Percentiles rank a stretch among this genome's conserved stretches.
phyloP scores from a whole-genome alignment of 2,888 invertebrate genomes.

The Ypsolopha sequella region DNA sequence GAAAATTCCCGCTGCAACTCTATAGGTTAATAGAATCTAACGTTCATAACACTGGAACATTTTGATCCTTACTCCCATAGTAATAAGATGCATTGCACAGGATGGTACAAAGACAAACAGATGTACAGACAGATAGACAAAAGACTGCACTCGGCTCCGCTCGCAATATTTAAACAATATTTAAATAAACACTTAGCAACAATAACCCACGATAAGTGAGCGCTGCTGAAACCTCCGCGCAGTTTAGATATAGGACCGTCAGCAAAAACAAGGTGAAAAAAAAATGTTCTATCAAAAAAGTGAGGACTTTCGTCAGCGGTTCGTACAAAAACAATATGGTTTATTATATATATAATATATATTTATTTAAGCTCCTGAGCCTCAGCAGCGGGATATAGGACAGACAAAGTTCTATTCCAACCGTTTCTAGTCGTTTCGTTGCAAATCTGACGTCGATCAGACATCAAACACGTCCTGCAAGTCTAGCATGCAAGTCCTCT shows the following conservation, averaged over 20 bases:
- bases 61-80: too few relatives aligned
- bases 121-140: slow-evolving; percentile 20
- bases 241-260: slow-evolving; percentile 11
- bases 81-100: too few relatives aligned
- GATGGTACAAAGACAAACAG: slow-evolving; percentile 3
- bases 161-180: slow-evolving; percentile 16
- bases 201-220: slow-evolving; percentile 47
- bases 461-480: too few relatives aligned
- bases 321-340: neutral
- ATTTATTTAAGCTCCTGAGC: neutral
- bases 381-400: neutral
- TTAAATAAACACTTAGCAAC: slow-evolving; percentile 59
- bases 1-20: too few relatives aligned
- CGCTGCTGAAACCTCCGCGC: slow-evolving; percentile 25
- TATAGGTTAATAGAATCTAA: too few relatives aligned
- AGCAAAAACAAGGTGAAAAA: neutral
- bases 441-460: too few relatives aligned
- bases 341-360: neutral
- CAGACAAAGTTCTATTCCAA: too few relatives aligned
- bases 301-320: too few relatives aligned
- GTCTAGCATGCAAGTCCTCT: too few relatives aligned
- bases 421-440: too few relatives aligned
- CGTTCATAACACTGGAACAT: too few relatives aligned
- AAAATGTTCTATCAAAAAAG: neutral
- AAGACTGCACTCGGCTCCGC: slow-evolving; percentile 13